Conservation (phyloP, 2,113 vertebrate species). For the Redunca redunca region DNA sequence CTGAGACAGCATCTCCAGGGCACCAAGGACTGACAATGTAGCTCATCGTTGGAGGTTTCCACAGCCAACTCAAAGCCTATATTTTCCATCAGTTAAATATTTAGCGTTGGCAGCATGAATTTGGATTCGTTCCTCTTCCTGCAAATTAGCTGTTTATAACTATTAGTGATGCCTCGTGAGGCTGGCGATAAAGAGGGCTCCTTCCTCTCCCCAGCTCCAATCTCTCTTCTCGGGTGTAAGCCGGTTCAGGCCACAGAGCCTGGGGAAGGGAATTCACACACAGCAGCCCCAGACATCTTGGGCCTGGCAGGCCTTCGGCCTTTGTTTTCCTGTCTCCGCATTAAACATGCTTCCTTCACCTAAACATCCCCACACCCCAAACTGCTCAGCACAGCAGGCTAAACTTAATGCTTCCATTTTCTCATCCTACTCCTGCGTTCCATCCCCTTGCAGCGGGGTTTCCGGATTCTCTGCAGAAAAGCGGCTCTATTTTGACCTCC, state of each 20-base stretch:
- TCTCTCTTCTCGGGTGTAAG: not conserved
- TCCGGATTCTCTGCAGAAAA: not conserved
- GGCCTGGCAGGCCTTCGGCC: fast-evolving
- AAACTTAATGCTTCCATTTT: fast-evolving
- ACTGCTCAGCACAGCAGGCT: no score
- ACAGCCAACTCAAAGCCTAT: slow-evolving; percentile 46
- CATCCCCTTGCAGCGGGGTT: fast-evolving
- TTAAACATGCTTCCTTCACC: not conserved
- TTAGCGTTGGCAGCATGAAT: slow-evolving; percentile 60
- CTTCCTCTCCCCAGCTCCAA: not conserved
- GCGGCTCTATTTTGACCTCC: fast-evolving
- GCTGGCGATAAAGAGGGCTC: not conserved
- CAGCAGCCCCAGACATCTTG: not conserved
- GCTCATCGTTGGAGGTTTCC: slow-evolving; percentile 58
- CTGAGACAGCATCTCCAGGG: slow-evolving; percentile 48
- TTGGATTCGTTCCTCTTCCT: slow-evolving; percentile 56
- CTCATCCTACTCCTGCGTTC: fast-evolving
- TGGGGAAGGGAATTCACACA: not conserved
- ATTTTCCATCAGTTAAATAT: slow-evolving; percentile 67
- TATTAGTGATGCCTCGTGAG: slow-evolving; percentile 46
- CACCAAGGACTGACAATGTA: slow-evolving; percentile 55
- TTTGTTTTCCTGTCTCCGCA: fast-evolving
- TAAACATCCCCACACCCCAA: fast-evolving
- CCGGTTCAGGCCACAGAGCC: not conserved
- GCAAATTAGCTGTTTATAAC: slow-evolving; percentile 61